Evolutionary conservation across 2,113 vertebrate genomes (phyloP), one percentile per base, ranked within the genome.

Genomic region (Columba livia): DNA sequence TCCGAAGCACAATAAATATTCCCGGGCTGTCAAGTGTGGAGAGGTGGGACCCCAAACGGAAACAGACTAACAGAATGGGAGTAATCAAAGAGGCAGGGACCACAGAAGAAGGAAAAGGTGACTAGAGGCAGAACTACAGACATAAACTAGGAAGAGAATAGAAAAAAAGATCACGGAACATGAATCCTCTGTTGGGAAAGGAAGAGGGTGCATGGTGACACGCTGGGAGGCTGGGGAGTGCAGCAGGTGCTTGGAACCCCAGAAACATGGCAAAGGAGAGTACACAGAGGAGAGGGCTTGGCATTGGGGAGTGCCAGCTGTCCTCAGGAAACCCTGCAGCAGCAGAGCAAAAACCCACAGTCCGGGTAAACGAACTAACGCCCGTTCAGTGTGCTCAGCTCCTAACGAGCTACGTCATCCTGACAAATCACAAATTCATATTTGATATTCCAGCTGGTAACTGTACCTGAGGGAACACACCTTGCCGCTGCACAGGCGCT

Each of bases 241-340:
- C 50, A 66, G 28, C 60, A 51, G 20, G 29, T 66, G 80, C 53
- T 86, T 28, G 62, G 14, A 91, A 79, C 19, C 38, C 18, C 64
- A n/a, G 25, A 67, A 75, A 73, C 2, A 6, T 26, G 31, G 34
- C 53, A 64, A 51, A 58, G 13, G 2, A 75, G 42, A 64, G 74
- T 10, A 62, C 16, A 47, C 10, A 31, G 50, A 53, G 40, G n/a
- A 51, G 10, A 54, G 4, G 1, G 3, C 12, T n/a, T 2, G 3
- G 40, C 31, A 42, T 15, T 25, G 64, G 28, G 6, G 20, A 9
- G 6, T 51, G 31, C 34, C 36, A 60, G 42, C 42, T 24, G 16
- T 36, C 8, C 15, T 21, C 23, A 75, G 17, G 21, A 86, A 77
- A 16, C 64, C 5, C 23, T 18, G 12, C 67, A 79, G 17, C 25